A percentile compares a stretch with the other conserved stretches of the same genome.
Evolutionary conservation across 2,113 vertebrate genomes (phyloP).

Genomic region (Erythrocercus mccallii): DNA sequence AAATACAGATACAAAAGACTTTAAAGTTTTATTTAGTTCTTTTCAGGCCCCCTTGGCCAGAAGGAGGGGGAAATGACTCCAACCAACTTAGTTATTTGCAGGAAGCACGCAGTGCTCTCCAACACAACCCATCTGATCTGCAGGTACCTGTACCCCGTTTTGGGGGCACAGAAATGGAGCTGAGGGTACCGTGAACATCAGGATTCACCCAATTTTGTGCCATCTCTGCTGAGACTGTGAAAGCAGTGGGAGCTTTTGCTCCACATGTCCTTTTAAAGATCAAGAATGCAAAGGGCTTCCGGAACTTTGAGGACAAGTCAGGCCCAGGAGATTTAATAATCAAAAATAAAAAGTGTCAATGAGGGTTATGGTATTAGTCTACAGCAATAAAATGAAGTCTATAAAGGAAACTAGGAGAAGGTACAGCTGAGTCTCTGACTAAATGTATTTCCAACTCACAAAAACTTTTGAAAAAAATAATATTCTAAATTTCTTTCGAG

Average conservation of each 20-base stretch:
- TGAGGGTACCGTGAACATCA: neutral
- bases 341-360: neutral
- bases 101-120: neutral
- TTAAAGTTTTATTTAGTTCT: neutral
- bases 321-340: neutral
- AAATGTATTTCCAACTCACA: neutral
- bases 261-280: neutral
- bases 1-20: no score
- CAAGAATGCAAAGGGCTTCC: neutral
- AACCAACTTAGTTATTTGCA: neutral
- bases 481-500: neutral
- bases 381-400: neutral
- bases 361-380: neutral
- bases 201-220: neutral
- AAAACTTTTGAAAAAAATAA: neutral
- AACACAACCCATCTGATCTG: neutral
- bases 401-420: neutral
- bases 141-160: neutral
- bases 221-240: neutral
- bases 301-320: neutral
- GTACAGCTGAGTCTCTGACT: neutral
- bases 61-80: rapidly evolving
- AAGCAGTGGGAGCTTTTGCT: neutral
- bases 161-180: neutral
- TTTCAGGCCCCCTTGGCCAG: neutral